Evolutionary conservation across 35 echinoderm and acorn worm species (phyloP).

Genomic region (Ophioderma brevispina): DNA sequence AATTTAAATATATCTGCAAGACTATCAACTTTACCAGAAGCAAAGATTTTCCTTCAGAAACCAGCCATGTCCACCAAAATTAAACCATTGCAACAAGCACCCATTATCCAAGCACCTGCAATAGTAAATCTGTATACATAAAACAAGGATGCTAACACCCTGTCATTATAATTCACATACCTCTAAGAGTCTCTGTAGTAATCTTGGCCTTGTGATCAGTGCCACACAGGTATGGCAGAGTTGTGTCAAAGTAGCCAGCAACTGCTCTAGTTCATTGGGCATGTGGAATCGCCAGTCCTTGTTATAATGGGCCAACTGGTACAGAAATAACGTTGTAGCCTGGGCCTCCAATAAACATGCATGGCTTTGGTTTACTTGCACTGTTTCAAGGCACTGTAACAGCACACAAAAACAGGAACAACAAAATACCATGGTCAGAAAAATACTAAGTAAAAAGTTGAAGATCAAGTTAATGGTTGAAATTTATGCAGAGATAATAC

Average conservation of each 20-base stretch:
- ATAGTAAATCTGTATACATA: too few relatives aligned
- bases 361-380: constrained; percentile 57
- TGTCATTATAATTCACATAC: too few relatives aligned
- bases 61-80: too few relatives aligned
- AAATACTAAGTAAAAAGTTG: not conserved
- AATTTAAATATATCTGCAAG: too few relatives aligned
- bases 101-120: too few relatives aligned
- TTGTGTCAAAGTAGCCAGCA: constrained; percentile 48
- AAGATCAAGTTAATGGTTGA: not conserved
- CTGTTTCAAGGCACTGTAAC: constrained; percentile 74
- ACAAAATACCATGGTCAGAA: not conserved
- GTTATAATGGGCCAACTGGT: constrained; percentile 56
- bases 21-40: too few relatives aligned
- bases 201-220: constrained; percentile 81
- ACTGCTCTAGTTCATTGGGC: constrained; percentile 32
- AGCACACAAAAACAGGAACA: too few relatives aligned
- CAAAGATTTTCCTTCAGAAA: too few relatives aligned
- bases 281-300: constrained; percentile 81
- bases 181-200: constrained; percentile 87
- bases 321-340: constrained; percentile 67
- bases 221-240: constrained; percentile 77
- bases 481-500: not conserved
- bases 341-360: constrained; percentile 70
- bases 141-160: too few relatives aligned
- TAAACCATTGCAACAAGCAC: too few relatives aligned